Conservation (phyloP, 1,140 invertebrate species). For the Cyphomyrmex costatus region DNA sequence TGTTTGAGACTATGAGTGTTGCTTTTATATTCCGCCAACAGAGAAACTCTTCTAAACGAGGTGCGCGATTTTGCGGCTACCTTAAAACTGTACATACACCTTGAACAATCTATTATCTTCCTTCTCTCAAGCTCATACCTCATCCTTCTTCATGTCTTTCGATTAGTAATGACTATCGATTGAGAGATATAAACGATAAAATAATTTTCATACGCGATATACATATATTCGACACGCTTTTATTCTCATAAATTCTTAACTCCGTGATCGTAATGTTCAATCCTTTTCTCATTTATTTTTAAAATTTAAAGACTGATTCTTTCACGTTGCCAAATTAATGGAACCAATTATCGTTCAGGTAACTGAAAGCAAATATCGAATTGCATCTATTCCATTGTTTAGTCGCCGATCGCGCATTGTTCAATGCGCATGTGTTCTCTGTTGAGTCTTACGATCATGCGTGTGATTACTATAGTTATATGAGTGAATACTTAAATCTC, state of each 20-base stretch:
- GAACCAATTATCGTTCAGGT: neutral
- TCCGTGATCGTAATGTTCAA: conserved; percentile 51
- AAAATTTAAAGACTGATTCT: conserved; percentile 76
- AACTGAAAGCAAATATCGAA: neutral
- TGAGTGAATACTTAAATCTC: conserved; percentile 46
- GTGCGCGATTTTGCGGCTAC: conserved; percentile 26
- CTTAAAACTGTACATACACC: conserved; percentile 59
- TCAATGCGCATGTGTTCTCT: neutral
- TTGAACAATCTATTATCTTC: conserved; percentile 55
- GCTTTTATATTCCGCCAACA: conserved; percentile 45
- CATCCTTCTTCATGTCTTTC: conserved; percentile 40
- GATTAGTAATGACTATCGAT: conserved; percentile 17
- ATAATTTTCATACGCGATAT: conserved; percentile 17
- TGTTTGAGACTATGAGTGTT: conserved; percentile 10
- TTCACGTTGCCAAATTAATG: conserved; percentile 46
- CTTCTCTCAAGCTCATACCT: conserved; percentile 33
- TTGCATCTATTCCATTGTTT: neutral
- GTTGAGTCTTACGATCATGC: conserved; percentile 33
- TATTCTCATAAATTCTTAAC: conserved; percentile 12
- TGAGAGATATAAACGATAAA: conserved; percentile 23
- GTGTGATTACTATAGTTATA: conserved; percentile 22
- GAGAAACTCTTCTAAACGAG: conserved; percentile 28
- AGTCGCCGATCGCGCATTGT: conserved; percentile 1
- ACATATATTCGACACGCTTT: conserved; percentile 31
- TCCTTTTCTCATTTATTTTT: neutral